A percentile compares a stretch with the other conserved stretches of the same genome.
Evolutionary conservation across 2,113 vertebrate species (phyloP).

Genomic region (Dermatemys mawii): DNA sequence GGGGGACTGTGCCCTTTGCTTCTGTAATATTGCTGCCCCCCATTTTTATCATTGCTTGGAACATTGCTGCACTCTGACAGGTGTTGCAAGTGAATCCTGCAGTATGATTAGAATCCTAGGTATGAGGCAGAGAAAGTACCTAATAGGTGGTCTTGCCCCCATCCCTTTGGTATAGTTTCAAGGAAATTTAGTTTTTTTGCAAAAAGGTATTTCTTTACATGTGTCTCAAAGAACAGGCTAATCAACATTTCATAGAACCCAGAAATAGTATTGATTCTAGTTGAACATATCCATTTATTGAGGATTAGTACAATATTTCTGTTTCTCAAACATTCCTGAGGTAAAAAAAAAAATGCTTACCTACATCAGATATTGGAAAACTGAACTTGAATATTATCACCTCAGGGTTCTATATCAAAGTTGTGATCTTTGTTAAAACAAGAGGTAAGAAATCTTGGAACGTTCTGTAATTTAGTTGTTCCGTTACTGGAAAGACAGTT

Average conservation of each 20-base stretch:
- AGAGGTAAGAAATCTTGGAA: not conserved
- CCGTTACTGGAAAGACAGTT: not conserved
- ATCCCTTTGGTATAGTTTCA: not conserved
- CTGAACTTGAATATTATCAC: not conserved
- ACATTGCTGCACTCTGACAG: not conserved
- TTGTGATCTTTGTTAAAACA: not conserved
- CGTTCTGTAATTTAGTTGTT: not conserved
- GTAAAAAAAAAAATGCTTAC: not conserved
- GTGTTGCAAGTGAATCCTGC: not conserved
- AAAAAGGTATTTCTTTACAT: not conserved
- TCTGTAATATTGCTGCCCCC: not conserved
- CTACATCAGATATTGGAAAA: not conserved
- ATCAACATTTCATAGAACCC: not conserved
- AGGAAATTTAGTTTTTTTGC: not conserved
- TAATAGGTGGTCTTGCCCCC: not conserved
- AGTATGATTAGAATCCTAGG: not conserved
- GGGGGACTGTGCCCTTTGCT: not conserved
- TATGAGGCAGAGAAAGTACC: not conserved
- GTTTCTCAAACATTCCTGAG: not conserved
- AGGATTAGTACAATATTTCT: not conserved
- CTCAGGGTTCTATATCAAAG: not conserved
- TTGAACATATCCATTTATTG: not conserved
- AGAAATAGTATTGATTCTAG: not conserved
- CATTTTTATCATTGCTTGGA: not conserved
- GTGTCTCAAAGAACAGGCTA: not conserved